Conservation (phyloP, 2,888 invertebrate genomes). For the Cabera pusaria region DNA sequence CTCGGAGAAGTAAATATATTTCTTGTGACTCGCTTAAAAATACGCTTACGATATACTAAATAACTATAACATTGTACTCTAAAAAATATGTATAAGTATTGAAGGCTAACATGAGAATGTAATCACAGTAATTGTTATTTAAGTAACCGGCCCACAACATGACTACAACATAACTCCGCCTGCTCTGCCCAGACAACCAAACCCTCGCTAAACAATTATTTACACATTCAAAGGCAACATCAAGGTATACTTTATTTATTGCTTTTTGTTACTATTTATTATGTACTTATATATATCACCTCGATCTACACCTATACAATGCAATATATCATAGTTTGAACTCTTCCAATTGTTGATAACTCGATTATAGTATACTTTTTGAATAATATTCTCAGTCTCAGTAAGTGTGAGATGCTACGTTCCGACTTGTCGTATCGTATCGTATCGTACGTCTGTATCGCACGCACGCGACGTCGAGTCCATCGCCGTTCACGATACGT, state of each 20-base stretch:
- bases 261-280: constrained; percentile 77
- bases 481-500: constrained; percentile 38
- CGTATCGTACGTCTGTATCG: no score
- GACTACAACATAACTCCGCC: constrained; percentile 64
- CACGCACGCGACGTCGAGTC: no score
- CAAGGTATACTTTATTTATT: constrained; percentile 83
- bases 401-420: constrained; percentile 29
- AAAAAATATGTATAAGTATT: constrained; percentile 83
- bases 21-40: constrained; percentile 79
- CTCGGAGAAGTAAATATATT: constrained; percentile 78
- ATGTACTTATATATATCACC: constrained; percentile 78
- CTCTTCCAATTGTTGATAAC: constrained; percentile 49
- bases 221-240: constrained; percentile 79
- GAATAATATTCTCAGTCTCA: constrained; percentile 68
- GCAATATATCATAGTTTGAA: constrained; percentile 62
- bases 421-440: constrained; percentile 17
- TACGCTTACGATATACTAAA: constrained; percentile 78
- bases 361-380: constrained; percentile 49
- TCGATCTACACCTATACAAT: constrained; percentile 66
- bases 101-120: constrained; percentile 83
- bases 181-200: constrained; percentile 53
- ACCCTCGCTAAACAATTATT: constrained; percentile 63
- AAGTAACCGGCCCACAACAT: constrained; percentile 81
- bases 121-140: constrained; percentile 82
- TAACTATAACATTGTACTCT: constrained; percentile 84